phyloP scores from a whole-genome alignment of 2,888 invertebrate species.

The Polyommatus iphigenia region DNA sequence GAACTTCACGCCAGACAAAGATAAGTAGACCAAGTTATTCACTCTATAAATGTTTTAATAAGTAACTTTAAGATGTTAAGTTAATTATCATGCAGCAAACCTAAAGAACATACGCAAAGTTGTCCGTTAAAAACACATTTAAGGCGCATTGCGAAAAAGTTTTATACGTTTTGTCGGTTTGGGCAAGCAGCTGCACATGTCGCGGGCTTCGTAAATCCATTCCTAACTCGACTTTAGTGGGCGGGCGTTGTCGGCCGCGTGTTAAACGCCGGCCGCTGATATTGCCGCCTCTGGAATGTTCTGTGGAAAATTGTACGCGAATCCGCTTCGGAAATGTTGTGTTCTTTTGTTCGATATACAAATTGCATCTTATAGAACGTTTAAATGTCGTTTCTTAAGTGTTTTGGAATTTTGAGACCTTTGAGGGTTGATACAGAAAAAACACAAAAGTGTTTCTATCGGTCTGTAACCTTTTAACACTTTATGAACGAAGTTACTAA shows the following conservation, averaged over 20 bases:
- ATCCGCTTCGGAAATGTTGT: constrained; percentile 29
- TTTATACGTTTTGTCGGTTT: constrained; percentile 49
- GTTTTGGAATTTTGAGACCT: too few species aligned
- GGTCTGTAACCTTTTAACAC: too few species aligned
- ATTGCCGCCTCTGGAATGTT: constrained; percentile 45
- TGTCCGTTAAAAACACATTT: constrained; percentile 49
- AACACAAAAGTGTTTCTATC: too few species aligned
- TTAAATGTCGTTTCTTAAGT: too few species aligned
- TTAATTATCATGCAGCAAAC: not conserved
- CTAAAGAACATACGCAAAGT: constrained; percentile 32
- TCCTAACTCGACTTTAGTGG: constrained; percentile 69
- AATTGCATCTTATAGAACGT: not conserved
- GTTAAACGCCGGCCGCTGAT: constrained; percentile 57
- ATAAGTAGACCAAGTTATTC: not conserved
- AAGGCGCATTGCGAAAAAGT: constrained; percentile 74
- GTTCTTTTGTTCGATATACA: not conserved
- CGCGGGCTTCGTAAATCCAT: constrained; percentile 71
- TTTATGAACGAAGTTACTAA: too few species aligned
- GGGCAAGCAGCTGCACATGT: constrained; percentile 54
- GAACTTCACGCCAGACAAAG: too few species aligned
- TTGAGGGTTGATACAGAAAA: too few species aligned
- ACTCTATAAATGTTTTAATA: not conserved
- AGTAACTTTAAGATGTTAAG: constrained; percentile 13
- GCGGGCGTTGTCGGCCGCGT: constrained; percentile 44
- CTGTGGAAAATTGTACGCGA: constrained; percentile 45